phyloP scores from a whole-genome alignment of 2,888 invertebrate species.

The Smittia sp. region DNA sequence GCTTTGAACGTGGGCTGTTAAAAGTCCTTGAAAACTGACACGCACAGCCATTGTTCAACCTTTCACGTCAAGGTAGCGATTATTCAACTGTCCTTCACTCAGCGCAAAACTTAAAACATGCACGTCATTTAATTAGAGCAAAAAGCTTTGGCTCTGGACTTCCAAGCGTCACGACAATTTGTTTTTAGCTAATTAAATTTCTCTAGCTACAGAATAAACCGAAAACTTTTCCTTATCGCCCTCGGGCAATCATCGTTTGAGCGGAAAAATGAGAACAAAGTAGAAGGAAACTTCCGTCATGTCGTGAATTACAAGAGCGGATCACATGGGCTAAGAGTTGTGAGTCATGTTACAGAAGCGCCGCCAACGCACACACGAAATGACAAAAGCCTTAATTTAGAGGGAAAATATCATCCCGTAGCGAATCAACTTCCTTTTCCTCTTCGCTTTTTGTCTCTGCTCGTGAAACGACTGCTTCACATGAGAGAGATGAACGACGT shows the following conservation, averaged over 20 bases:
- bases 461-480: neutral
- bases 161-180: neutral
- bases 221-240: too few relatives aligned
- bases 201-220: too few relatives aligned
- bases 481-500: neutral
- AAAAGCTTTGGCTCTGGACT: constrained; percentile 26
- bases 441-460: neutral
- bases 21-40: too few relatives aligned
- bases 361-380: neutral
- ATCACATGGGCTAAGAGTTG: neutral
- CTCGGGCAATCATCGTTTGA: too few relatives aligned
- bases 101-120: constrained; percentile 23
- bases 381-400: neutral
- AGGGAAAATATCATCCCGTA: neutral
- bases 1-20: too few relatives aligned
- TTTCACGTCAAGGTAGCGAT: too few relatives aligned
- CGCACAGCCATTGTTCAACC: too few relatives aligned
- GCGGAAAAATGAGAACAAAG: too few relatives aligned
- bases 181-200: neutral
- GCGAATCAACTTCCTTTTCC: neutral
- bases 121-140: constrained; percentile 26
- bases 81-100: too few relatives aligned
- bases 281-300: too few relatives aligned
- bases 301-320: too few relatives aligned
- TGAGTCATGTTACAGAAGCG: neutral